Evolutionary conservation across 2,113 vertebrate species (phyloP).

Genomic region (Notiomystis cincta): DNA sequence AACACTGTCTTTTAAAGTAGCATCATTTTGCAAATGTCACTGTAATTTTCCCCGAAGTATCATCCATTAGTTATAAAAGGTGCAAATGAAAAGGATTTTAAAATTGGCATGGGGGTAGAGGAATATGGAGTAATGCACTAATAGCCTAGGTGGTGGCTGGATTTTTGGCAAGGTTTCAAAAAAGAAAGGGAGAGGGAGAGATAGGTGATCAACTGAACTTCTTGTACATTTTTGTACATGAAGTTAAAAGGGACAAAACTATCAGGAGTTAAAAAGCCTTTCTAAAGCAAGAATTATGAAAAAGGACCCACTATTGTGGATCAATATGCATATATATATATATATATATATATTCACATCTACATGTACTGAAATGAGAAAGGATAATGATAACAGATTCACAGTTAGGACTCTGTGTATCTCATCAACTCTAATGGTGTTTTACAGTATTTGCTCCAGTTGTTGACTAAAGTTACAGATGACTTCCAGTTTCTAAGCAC

Average conservation of each 20-base stretch:
- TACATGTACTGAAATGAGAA: not conserved
- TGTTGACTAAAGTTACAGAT: not conserved
- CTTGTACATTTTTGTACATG: not conserved
- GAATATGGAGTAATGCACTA: slow-evolving; percentile 21
- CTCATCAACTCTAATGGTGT: not conserved
- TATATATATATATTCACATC: not conserved
- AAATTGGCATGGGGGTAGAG: slow-evolving; percentile 19
- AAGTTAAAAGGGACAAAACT: not conserved
- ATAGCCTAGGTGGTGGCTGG: not conserved
- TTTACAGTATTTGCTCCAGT: not conserved
- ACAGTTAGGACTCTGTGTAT: not conserved
- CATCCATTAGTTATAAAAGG: slow-evolving; percentile 62
- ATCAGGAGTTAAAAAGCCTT: not conserved
- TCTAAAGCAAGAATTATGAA: not conserved
- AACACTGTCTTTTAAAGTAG: slow-evolving; percentile 59
- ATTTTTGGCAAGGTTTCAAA: slow-evolving; percentile 25
- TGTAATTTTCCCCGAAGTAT: slow-evolving; percentile 62
- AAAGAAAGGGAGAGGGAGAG: not conserved
- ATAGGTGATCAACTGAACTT: not conserved
- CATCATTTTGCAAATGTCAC: slow-evolving; percentile 63
- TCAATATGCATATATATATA: not conserved
- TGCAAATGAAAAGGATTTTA: slow-evolving; percentile 45
- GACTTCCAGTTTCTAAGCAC: not conserved
- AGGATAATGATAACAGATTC: not conserved
- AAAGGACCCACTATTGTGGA: not conserved